Evolutionary conservation across 1,140 invertebrate species (phyloP), one percentile per base, ranked within the genome.

Genomic region (Parasteatoda tepidariorum): DNA sequence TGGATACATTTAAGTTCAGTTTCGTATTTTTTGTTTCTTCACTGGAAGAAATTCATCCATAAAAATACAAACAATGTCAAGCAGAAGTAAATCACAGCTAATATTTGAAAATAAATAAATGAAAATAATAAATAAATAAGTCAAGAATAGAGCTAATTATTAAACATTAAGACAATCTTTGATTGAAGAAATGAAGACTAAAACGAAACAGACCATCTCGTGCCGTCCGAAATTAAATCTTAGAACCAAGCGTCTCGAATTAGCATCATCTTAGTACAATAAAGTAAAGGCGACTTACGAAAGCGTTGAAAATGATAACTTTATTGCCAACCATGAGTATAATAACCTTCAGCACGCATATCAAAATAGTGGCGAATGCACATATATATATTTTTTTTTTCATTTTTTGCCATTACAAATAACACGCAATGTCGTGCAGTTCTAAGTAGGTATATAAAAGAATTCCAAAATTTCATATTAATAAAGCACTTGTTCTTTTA

Each of bases 221-320:
- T 71, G 48, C 68, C 54, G 28, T 30, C 18, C 9, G 3, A 31
- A 71, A 71, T 71, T 57, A 55, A 55, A 7, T 57, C 31, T 22
- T 30, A 55, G 22, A 28, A 71, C 18, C 68, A 38, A 55, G 26
- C 6, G 28, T 30, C 41, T 55, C 26, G 33, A 30, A 71, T 71
- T 71, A 71, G 55, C 59, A 64, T 64, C 13, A 62, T n/a, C 15
- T 48, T 31, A 4, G 38, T 61, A 22, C 59, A 76, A 64, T 76
- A 38, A 64, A n/a, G 73, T 33, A 62, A 34, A 13, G 18, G 33
- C n/a, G 48, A 48, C 73, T 76, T 76, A 76, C 38, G 73, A 76
- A 76, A 76, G 73, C 73, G 73, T 64, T 76, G 73, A 76, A 76
- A 76, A 64, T 76, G 73, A 76, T 76, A 76, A 76, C 73, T 64